Percentiles rank a stretch among this genome's conserved stretches.
Conservation (phyloP, 1,140 invertebrate species). For the Camponotus vicinus region DNA sequence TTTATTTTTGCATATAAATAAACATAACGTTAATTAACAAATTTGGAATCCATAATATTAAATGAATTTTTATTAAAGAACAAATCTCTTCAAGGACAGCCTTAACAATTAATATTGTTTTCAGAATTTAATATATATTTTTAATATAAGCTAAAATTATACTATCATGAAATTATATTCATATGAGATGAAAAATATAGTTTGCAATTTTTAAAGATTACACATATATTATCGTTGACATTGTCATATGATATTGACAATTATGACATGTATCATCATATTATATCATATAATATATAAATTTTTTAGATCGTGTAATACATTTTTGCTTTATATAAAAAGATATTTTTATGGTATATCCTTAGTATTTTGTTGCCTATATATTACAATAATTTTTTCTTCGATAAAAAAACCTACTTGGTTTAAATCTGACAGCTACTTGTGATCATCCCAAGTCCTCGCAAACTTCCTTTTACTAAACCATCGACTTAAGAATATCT, state of each 20-base stretch:
- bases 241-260: background rate
- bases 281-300: background rate
- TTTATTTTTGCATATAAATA: conserved; percentile 9
- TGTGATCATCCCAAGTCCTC: background rate
- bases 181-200: background rate
- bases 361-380: background rate
- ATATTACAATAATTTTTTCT: background rate
- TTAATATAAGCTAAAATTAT: background rate
- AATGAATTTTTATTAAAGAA: background rate
- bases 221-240: background rate
- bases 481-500: too few species aligned
- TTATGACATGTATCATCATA: background rate
- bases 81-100: background rate
- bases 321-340: background rate
- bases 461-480: background rate
- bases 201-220: background rate
- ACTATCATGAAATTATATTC: background rate
- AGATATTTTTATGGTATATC: background rate
- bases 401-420: background rate
- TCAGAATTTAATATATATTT: background rate
- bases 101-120: background rate
- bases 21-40: background rate
- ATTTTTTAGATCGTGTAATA: background rate
- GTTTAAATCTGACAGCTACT: too few species aligned
- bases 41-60: background rate